Evolutionary conservation across 2,888 invertebrate species (phyloP), one percentile per base, ranked within the genome.

Genomic region (Hypomecis atomaria): DNA sequence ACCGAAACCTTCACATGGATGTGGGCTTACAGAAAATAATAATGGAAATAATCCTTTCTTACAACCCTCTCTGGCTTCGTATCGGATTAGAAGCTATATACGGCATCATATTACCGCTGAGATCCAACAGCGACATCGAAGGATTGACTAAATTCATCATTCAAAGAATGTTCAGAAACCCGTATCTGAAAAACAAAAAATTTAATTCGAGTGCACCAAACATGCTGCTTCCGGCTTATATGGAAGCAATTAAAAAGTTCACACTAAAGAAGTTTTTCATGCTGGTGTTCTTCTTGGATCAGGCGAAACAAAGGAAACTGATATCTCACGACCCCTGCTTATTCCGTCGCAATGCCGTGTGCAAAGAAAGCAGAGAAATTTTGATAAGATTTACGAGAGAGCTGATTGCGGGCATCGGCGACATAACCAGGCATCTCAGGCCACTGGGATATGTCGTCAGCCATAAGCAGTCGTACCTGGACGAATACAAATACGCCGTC

Each of bases 261-360:
- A 96, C 96, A 0, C 86, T 98, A 9, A 97, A 97, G 78, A 98
- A 97, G 82, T 97, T 97, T 79, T 93, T 98, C 23, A 94, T 96
- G 78, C 85, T 98, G 0, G 94, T 98, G 6, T 96, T 96, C 77
- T 98, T 98, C 80, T 90, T 98, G 71, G 98, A 98, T 84, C 94
- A 94, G 81, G 98, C 98, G 0, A 98, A 98, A 83, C 93, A 93
- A 56, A 94, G 94, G 44, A 96, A 96, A 74, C 92, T 98, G 6
- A 97, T 98, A 69, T 94, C 96, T 1, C 97, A 98, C 78, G 97
- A 98, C 89, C 98, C 98, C 0, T 98, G 98, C 76, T 90, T 98
- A 43, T 98, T 98, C 84, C 94, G 95, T 58, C 95, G 95, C 76
- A 95, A 95, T 69, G 95, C 96, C 0, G 82, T 93, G 0, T 94